Evolutionary conservation across 2,797 vertebrate species (phyloP), one percentile per base, ranked within the genome.

Genomic region (Poecilia wingei): DNA sequence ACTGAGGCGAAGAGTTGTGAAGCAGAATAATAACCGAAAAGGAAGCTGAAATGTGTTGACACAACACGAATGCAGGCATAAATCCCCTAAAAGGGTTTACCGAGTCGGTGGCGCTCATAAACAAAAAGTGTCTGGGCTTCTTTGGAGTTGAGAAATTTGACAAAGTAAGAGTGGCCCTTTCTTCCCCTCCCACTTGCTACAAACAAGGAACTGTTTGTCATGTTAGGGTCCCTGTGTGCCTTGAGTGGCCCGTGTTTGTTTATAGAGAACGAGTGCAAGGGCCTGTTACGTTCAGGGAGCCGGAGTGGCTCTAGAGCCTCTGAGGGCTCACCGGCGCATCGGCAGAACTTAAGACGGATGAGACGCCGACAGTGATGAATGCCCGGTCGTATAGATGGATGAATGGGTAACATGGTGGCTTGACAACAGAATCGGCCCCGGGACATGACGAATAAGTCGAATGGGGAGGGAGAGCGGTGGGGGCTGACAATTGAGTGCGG

Each of bases 231-330:
- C 83, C 46, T 25, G 2, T 88, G 90, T 36, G 85, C 81, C 86
- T 89, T 79, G 88, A 95, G 94, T 93, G 92, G 86, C 87, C 89
- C 87, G 84, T 95, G 94, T 96, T 96, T 96, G 95, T 96, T 96
- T 96, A 95, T 92, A 92, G 90, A 94, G 92, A 94, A 88, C 85
- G 92, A 93, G 91, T 79, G 88, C 88, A 87, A 79, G 92, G 93
- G 90, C 92, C 92, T 82, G 90, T 85, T 90, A 82, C 86, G 86
- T 87, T 89, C 89, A 92, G 89, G 90, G 92, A 93, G 91, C 86
- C 91, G 49, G 84, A 92, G 87, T 92, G 94, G 90, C 89, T 90
- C 83, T 91, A 78, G 79, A 82, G 82, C 81, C 84, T 82, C 88
- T 20, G 3, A 77, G 75, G 82, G 81, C 49, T 78, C 77, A 80